Evolutionary conservation across 2,113 vertebrate species (phyloP).

Genomic region (Ranitomeya imitator): DNA sequence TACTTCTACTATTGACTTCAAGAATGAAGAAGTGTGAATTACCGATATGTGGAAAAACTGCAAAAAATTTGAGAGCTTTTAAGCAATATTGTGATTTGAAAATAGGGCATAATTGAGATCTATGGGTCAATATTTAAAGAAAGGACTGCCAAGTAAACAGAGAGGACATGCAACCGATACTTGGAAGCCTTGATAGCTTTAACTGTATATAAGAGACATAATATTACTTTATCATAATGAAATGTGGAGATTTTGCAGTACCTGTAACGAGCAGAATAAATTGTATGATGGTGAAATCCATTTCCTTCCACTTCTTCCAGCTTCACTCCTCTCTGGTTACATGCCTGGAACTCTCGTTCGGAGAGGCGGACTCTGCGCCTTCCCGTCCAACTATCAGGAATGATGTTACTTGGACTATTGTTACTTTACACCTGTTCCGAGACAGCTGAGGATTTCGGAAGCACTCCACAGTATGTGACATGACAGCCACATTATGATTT

Average conservation of each 20-base stretch:
- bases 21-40: not conserved
- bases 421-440: constrained; percentile 45
- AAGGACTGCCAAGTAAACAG: not conserved
- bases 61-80: not conserved
- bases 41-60: not conserved
- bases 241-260: not conserved
- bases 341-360: constrained; percentile 10
- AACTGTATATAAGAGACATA: not conserved
- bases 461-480: not conserved
- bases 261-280: constrained; percentile 51
- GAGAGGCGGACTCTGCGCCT: constrained; percentile 24
- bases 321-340: constrained; percentile 13
- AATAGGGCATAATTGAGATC: not conserved
- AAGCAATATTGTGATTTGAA: not conserved
- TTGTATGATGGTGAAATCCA: constrained; percentile 44
- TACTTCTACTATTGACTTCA: not conserved
- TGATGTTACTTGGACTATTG: constrained; percentile 39
- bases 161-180: not conserved
- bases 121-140: not conserved
- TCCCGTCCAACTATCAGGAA: constrained; percentile 40
- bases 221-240: not conserved
- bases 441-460: constrained; percentile 51
- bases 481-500: not conserved
- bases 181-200: not conserved
- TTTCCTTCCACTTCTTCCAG: constrained; percentile 37